Conservation (phyloP, 2,113 vertebrate genomes). For the Ptilorrhoa leucosticta region DNA sequence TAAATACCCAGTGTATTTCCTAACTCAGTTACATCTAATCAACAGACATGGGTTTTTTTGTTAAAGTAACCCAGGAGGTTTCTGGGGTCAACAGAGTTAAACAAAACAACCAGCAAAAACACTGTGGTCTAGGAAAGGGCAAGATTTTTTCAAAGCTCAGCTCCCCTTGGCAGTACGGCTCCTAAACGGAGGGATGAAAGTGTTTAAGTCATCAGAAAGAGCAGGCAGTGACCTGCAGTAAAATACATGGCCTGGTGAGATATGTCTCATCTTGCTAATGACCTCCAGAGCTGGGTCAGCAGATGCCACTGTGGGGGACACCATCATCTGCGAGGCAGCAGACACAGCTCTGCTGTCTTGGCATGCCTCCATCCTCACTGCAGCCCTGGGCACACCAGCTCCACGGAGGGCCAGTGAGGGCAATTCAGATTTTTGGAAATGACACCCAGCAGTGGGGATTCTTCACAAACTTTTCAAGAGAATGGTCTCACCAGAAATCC, state of each 20-base stretch:
- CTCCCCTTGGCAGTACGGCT: not conserved
- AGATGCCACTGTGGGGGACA: not conserved
- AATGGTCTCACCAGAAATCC: not conserved
- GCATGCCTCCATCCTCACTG: not conserved
- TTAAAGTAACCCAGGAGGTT: conserved; percentile 5
- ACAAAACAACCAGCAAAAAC: conserved; percentile 14
- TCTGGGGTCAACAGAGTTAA: conserved; percentile 18
- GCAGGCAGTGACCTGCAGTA: conserved; percentile 15
- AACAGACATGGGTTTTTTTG: not conserved
- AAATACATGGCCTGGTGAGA: not conserved
- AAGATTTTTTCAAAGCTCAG: not conserved
- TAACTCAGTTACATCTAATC: not conserved
- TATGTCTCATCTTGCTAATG: not conserved
- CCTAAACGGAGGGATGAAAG: not conserved
- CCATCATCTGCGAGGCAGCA: not conserved
- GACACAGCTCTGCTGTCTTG: not conserved
- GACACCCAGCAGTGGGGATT: not conserved
- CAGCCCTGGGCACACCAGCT: not conserved
- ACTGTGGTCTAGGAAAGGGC: not conserved
- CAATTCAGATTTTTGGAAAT: not conserved
- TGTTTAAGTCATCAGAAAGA: conserved; percentile 20
- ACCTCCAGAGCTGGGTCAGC: not conserved
- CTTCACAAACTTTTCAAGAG: not conserved
- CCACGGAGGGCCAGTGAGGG: accelerated
- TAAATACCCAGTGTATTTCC: not conserved